Evolutionary conservation across 2,888 invertebrate species (phyloP).

Genomic region (Drosophila kambysellisi): DNA sequence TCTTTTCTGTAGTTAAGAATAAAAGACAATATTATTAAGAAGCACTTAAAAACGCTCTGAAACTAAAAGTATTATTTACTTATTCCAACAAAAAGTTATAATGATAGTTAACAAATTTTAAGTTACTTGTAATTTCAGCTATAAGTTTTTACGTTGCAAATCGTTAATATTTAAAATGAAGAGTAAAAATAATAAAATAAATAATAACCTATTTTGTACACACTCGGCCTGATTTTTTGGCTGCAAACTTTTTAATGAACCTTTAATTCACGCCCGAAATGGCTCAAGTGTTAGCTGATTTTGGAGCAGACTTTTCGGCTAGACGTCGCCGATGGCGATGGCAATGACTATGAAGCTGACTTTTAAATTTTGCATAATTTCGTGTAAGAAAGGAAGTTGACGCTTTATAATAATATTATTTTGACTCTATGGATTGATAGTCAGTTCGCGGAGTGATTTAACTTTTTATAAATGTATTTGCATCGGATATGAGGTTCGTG

Average conservation of each 20-base stretch:
- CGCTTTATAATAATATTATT: slow-evolving; percentile 29
- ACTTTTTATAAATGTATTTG: slow-evolving; percentile 38
- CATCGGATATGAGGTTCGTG: slow-evolving; percentile 13
- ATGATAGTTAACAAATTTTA: background rate
- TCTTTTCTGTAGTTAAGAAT: background rate
- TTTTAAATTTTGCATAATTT: slow-evolving; percentile 78
- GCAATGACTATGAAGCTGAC: slow-evolving; percentile 7
- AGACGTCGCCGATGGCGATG: slow-evolving; percentile 33
- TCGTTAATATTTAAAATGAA: background rate
- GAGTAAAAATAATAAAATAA: background rate
- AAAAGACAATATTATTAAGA: background rate
- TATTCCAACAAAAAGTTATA: background rate
- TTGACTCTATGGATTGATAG: slow-evolving; percentile 11
- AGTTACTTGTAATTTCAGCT: background rate
- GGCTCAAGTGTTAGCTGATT: slow-evolving; percentile 65
- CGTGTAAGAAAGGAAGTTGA: slow-evolving; percentile 60
- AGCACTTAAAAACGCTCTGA: background rate
- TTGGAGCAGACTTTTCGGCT: slow-evolving; percentile 60
- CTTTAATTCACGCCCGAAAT: slow-evolving; percentile 32
- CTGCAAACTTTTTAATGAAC: slow-evolving; percentile 52
- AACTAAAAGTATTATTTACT: background rate
- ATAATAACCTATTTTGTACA: background rate
- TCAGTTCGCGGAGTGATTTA: slow-evolving; percentile 4
- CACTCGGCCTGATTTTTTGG: background rate
- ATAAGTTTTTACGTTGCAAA: background rate